phyloP scores from a whole-genome alignment of 2,888 invertebrate species.

The Standfussiana lucernea region DNA sequence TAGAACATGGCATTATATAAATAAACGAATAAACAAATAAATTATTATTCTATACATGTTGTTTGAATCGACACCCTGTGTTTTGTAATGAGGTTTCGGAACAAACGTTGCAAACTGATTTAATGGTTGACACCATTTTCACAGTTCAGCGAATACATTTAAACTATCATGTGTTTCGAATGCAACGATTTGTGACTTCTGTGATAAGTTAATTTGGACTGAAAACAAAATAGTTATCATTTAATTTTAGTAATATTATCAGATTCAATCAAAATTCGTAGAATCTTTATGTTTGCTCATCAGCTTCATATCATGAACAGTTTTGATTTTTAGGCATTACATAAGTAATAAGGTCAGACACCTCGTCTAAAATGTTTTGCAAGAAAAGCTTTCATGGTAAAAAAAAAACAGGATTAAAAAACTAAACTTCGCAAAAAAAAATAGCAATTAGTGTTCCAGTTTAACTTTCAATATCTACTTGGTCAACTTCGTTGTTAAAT shows the following conservation, averaged over 20 bases:
- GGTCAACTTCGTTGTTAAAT: too few species aligned
- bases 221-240: not conserved
- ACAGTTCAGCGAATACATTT: slow-evolving; percentile 32
- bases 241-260: not conserved
- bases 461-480: not conserved
- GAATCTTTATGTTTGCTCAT: too few species aligned
- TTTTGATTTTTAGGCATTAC: not conserved
- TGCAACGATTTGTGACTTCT: slow-evolving; percentile 21
- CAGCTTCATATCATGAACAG: too few species aligned
- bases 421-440: not conserved
- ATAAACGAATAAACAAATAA: slow-evolving; percentile 65
- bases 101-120: slow-evolving; percentile 47
- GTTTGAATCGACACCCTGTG: slow-evolving; percentile 52
- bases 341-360: not conserved
- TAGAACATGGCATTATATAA: slow-evolving; percentile 60
- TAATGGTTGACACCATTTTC: slow-evolving; percentile 30
- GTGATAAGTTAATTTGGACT: slow-evolving; percentile 7
- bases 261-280: too few species aligned
- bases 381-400: not conserved
- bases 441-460: too few species aligned
- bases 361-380: not conserved
- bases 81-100: slow-evolving; percentile 38
- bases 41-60: slow-evolving; percentile 63
- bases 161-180: slow-evolving; percentile 5
- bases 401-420: not conserved